These are phyloP conservation scores for Drosophila pectinifera DNA, from an alignment of 1,140 invertebrate species.

Conservation along the genomic window DNA sequence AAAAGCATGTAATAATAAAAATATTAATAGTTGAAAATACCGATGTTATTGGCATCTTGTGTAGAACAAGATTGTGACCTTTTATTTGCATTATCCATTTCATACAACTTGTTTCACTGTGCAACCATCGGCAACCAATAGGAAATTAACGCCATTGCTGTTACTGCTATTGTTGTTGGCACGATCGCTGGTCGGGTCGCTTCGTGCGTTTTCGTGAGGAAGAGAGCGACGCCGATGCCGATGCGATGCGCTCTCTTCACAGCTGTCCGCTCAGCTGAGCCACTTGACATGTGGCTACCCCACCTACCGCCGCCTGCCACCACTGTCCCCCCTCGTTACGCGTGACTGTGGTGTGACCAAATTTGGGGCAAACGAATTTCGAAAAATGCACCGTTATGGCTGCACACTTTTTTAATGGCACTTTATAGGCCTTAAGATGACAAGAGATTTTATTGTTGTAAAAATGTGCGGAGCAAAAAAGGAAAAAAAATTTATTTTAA, in stretches of 20 bases:
- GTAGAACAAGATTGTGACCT: too few relatives aligned
- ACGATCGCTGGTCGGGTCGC: slow-evolving; percentile 36
- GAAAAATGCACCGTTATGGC: slow-evolving; percentile 47
- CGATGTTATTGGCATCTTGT: too few relatives aligned
- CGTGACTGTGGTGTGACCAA: slow-evolving; percentile 51
- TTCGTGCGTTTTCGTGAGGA: slow-evolving; percentile 23
- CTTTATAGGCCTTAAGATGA: slow-evolving; percentile 18
- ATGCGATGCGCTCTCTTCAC: slow-evolving; percentile 18
- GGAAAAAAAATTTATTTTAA: not conserved
- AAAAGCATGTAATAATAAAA: not conserved
- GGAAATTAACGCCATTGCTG: slow-evolving; percentile 68
- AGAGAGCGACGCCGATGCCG: slow-evolving; percentile 9
- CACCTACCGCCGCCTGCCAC: not conserved
- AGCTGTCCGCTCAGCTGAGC: slow-evolving; percentile 35
- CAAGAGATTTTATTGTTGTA: not conserved
- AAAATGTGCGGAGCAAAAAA: not conserved
- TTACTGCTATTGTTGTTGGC: slow-evolving; percentile 40
- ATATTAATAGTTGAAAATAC: too few relatives aligned
- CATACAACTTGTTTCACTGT: slow-evolving; percentile 16
- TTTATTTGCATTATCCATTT: not conserved
- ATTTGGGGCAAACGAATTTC: slow-evolving; percentile 52
- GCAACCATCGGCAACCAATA: slow-evolving; percentile 49
- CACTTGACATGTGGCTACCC: slow-evolving; percentile 32
- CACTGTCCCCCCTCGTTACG: slow-evolving; percentile 15
- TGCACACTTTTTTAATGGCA: slow-evolving; percentile 23